Evolutionary conservation across 2,113 vertebrate genomes (phyloP).

Genomic region (Paramormyrops kingsleyae): DNA sequence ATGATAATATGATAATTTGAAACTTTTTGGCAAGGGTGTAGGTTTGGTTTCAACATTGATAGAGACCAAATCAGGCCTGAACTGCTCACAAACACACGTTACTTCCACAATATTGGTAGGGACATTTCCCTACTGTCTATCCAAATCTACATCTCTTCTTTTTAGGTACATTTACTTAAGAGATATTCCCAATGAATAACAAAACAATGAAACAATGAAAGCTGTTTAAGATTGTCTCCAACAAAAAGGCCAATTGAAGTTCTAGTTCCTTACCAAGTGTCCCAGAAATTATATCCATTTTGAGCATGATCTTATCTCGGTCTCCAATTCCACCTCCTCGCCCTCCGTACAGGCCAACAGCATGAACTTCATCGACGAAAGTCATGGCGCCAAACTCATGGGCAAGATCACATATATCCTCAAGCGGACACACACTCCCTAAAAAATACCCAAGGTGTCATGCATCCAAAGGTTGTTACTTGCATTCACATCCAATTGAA

Average conservation of each 20-base stretch:
- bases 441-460: neutral
- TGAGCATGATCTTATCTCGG: conserved; percentile 86
- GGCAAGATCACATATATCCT: conserved; percentile 85
- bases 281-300: conserved; percentile 96
- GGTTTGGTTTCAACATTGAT: neutral
- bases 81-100: neutral
- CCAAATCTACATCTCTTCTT: neutral
- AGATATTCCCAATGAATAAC: neutral
- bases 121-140: neutral
- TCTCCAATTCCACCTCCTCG: conserved; percentile 89
- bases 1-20: neutral
- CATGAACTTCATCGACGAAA: conserved; percentile 94
- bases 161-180: neutral
- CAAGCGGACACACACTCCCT: conserved; percentile 90
- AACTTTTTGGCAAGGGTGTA: neutral
- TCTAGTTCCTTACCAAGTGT: conserved; percentile 74
- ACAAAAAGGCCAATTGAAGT: neutral
- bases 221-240: neutral
- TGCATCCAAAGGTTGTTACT: neutral
- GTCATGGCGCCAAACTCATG: conserved; percentile 91
- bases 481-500: neutral
- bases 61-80: neutral
- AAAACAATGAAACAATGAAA: neutral
- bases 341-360: conserved; percentile 85
- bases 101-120: neutral